Conservation (phyloP, 2,797 vertebrate genomes). For the Buceros bicornis region DNA sequence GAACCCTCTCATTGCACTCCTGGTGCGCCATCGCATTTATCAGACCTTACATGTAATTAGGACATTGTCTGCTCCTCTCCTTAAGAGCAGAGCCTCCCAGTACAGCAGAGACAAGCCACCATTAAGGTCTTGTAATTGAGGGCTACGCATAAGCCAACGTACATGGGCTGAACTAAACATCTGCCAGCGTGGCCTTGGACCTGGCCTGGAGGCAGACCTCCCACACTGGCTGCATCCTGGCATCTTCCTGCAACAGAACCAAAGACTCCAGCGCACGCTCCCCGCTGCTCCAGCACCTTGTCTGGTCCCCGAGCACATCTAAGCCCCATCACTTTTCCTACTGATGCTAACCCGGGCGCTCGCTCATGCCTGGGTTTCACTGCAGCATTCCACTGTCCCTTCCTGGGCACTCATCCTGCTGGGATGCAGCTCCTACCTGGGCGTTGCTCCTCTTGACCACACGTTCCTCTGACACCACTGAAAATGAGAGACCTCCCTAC, state of each 20-base stretch:
- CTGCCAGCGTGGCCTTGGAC: rapidly evolving
- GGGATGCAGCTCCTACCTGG: neutral
- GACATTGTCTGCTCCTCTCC: neutral
- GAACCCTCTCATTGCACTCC: neutral
- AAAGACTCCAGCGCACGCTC: rapidly evolving
- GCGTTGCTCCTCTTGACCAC: neutral
- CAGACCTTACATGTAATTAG: neutral
- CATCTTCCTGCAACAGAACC: neutral
- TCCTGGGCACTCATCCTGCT: neutral
- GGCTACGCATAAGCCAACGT: too few relatives aligned
- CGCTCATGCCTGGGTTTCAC: neutral
- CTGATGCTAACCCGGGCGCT: rapidly evolving
- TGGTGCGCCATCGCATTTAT: neutral
- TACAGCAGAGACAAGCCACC: neutral
- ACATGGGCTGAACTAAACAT: neutral
- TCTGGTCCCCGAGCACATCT: neutral
- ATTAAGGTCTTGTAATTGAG: neutral
- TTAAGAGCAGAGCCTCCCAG: neutral
- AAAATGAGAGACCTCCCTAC: neutral
- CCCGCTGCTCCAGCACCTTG: rapidly evolving
- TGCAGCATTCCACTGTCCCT: rapidly evolving
- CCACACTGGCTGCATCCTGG: neutral
- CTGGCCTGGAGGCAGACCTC: neutral
- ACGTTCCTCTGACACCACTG: neutral
- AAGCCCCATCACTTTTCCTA: neutral